Percentiles rank a stretch among this genome's conserved stretches.
Conservation (phyloP, 2,797 vertebrate species). For the Lutjanus campechanus region DNA sequence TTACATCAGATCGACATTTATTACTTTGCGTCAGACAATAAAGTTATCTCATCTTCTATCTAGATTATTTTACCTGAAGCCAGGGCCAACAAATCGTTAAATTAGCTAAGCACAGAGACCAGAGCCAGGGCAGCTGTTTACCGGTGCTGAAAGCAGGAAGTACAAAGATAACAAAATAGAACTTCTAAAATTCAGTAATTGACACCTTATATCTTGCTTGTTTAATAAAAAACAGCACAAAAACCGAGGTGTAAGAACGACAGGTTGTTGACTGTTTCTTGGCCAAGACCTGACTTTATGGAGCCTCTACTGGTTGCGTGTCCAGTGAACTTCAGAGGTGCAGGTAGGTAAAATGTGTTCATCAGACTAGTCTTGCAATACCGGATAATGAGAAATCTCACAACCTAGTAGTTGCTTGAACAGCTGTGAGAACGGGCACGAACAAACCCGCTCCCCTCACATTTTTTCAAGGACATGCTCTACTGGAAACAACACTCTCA, state of each 20-base stretch:
- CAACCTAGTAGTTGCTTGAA: no score
- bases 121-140: not conserved
- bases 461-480: no score
- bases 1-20: no score
- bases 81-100: not conserved
- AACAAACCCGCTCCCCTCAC: no score
- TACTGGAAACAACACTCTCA: no score
- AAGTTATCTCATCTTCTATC: no score
- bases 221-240: not conserved
- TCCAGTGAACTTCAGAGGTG: not conserved
- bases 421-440: no score
- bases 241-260: not conserved
- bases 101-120: not conserved
- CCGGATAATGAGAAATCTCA: no score
- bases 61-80: no score
- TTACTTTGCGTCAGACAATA: no score
- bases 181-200: not conserved
- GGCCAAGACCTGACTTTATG: not conserved
- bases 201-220: not conserved
- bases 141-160: no score
- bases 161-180: conserved; percentile 5
- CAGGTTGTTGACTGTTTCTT: not conserved
- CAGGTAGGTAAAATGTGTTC: not conserved
- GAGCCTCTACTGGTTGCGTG: not conserved
- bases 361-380: no score